Conservation (phyloP, 2,113 vertebrate genomes). For the Macrotus californicus region DNA sequence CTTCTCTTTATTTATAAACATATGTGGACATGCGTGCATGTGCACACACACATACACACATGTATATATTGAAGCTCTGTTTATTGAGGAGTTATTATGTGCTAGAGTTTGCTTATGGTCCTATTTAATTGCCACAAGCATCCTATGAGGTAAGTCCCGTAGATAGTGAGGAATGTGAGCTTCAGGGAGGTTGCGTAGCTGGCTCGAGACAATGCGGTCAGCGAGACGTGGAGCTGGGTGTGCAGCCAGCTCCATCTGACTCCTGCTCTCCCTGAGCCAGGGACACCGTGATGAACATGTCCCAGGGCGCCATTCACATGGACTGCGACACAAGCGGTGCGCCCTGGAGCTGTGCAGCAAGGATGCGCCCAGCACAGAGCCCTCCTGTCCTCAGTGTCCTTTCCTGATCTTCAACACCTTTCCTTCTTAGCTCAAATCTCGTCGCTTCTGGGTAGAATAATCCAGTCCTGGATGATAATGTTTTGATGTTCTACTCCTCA, state of each 20-base stretch:
- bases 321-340: rapidly evolving
- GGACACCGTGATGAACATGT: background rate
- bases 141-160: background rate
- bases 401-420: too few species aligned
- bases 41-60: background rate
- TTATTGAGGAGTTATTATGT: background rate
- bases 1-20: background rate
- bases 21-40: rapidly evolving
- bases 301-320: rapidly evolving
- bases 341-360: too few species aligned
- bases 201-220: background rate
- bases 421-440: too few species aligned
- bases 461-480: too few species aligned
- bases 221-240: too few species aligned
- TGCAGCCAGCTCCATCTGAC: background rate
- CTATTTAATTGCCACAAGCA: background rate
- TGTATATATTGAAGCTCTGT: background rate
- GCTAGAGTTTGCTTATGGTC: background rate
- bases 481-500: too few species aligned
- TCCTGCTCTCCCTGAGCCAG: background rate
- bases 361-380: rapidly evolving
- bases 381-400: background rate
- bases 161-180: background rate
- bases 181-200: background rate
- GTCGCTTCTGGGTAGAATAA: too few species aligned